Percentiles rank a stretch among this genome's conserved stretches.
These are phyloP conservation scores for Hirundo rustica DNA, from an alignment of 2,797 vertebrate genomes.

Conservation along the genomic window DNA sequence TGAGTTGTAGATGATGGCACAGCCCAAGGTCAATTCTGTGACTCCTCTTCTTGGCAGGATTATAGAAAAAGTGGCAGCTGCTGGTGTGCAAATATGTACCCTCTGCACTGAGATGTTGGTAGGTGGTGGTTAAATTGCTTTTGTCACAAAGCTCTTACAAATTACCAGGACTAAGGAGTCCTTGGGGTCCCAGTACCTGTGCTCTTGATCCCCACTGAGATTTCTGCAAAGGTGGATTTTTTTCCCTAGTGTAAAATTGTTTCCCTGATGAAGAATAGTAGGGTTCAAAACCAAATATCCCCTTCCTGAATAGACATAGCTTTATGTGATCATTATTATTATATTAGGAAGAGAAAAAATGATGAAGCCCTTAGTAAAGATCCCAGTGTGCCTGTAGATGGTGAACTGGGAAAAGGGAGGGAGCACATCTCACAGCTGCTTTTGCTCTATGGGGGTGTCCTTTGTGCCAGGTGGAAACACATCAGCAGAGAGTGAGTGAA, in stretches of 20 bases:
- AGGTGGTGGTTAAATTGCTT: not conserved
- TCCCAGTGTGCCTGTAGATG: not conserved
- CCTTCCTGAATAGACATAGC: not conserved
- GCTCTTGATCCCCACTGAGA: not conserved
- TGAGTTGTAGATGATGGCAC: not conserved
- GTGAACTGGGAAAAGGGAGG: not conserved
- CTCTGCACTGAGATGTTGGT: not conserved
- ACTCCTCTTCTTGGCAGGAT: not conserved
- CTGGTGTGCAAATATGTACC: not conserved
- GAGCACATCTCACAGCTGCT: not conserved
- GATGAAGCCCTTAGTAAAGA: not conserved
- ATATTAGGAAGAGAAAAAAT: not conserved
- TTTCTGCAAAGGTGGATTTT: not conserved
- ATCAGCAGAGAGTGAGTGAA: constrained; percentile 32
- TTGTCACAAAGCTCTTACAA: not conserved
- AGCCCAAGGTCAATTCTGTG: not conserved
- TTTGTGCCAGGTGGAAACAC: not conserved
- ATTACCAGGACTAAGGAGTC: not conserved
- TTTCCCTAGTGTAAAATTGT: not conserved
- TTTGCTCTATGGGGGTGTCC: not conserved
- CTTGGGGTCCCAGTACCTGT: not conserved
- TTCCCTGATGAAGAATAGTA: not conserved
- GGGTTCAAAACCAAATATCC: not conserved
- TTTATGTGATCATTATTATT: not conserved
- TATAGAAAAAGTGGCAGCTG: not conserved